These are phyloP conservation scores for Cheilosia vulpina DNA, from an alignment of 2,888 invertebrate species.

Conservation along the genomic window DNA sequence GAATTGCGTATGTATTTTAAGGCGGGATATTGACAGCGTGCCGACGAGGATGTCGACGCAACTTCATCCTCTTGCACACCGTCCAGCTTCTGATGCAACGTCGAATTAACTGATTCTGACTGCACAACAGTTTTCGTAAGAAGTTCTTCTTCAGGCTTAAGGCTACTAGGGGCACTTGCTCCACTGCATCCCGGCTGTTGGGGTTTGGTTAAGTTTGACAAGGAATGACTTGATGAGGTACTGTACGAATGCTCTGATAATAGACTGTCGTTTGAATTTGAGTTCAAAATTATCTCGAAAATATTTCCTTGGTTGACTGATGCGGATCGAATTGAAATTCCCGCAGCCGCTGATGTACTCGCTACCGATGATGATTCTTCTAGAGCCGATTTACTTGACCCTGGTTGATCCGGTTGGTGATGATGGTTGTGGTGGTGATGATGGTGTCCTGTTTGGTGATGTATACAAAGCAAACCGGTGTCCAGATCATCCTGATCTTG, in stretches of 20 bases:
- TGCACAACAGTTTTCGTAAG: conserved; percentile 34
- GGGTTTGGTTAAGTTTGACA: conserved; percentile 74
- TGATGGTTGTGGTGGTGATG: too few relatives aligned
- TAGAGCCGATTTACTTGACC: conserved; percentile 40
- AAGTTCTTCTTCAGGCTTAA: conserved; percentile 42
- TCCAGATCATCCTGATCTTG: conserved; percentile 29
- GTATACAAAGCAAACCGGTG: conserved; percentile 34
- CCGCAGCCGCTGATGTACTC: conserved; percentile 44
- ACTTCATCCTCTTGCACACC: conserved; percentile 60
- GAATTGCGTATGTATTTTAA: conserved; percentile 77
- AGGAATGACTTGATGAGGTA: conserved; percentile 77
- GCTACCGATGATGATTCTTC: conserved; percentile 44
- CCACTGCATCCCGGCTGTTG: conserved; percentile 66
- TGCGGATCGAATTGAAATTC: conserved; percentile 3
- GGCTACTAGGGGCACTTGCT: conserved; percentile 39
- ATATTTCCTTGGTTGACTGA: conserved; percentile 18
- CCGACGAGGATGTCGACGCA: conserved; percentile 80
- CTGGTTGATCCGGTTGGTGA: conserved; percentile 45
- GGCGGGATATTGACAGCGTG: conserved; percentile 81
- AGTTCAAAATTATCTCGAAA: conserved; percentile 80
- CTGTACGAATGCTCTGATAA: conserved; percentile 77
- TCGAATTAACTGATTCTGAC: conserved; percentile 21
- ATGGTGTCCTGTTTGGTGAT: conserved; percentile 53
- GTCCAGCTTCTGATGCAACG: conserved; percentile 50
- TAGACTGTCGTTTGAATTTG: conserved; percentile 82